Evolutionary conservation across 1,140 invertebrate genomes (phyloP).

Genomic region (Venturia canescens): DNA sequence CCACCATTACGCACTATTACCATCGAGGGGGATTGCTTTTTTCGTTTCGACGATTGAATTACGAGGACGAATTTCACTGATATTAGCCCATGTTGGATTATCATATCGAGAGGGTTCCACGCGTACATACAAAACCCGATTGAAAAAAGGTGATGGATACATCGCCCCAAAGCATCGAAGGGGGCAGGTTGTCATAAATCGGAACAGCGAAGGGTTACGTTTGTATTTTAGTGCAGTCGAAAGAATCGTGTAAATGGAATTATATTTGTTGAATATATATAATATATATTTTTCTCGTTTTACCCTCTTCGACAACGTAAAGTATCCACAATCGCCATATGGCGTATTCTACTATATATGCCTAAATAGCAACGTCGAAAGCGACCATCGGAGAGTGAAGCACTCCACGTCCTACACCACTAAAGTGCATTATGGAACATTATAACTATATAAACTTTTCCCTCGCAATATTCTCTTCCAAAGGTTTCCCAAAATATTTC

Average conservation of each 20-base stretch:
- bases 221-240: neutral
- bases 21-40: conserved; percentile 7
- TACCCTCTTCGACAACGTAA: conserved; percentile 3
- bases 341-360: conserved; percentile 25
- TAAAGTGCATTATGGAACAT: conserved; percentile 52
- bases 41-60: conserved; percentile 20
- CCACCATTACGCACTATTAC: neutral
- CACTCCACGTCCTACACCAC: neutral
- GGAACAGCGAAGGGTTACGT: conserved; percentile 20
- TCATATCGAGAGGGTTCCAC: conserved; percentile 13
- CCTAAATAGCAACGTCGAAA: neutral
- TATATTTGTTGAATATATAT: neutral
- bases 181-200: conserved; percentile 1
- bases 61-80: conserved; percentile 6
- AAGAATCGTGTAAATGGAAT: neutral
- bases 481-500: conserved; percentile 11
- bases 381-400: conserved; percentile 11
- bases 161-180: neutral
- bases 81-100: conserved; percentile 2
- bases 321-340: conserved; percentile 37
- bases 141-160: conserved; percentile 2
- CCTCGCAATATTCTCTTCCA: neutral
- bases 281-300: neutral
- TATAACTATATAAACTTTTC: conserved; percentile 48
- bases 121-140: neutral